A percentile compares a stretch with the other conserved stretches of the same genome.
phyloP scores from a whole-genome alignment of 2,888 invertebrate genomes.

The Chymomyza caudatula region DNA sequence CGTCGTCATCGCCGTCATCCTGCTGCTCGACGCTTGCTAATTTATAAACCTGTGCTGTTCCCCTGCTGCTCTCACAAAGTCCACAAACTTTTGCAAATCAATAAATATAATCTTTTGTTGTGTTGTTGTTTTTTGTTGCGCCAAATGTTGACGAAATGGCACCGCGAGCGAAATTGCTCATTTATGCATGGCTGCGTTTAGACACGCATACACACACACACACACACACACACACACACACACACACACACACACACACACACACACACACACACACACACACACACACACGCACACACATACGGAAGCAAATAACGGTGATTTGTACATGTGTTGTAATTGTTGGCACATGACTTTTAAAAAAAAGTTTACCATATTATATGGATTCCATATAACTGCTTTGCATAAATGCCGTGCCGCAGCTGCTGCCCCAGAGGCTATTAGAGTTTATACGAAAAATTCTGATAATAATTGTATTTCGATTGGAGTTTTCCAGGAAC shows the following conservation, averaged over 20 bases:
- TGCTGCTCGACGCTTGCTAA: conserved; percentile 54
- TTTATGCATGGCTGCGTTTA: conserved; percentile 68
- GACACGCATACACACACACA: conserved; percentile 34
- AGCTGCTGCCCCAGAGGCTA: neutral
- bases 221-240: conserved; percentile 11
- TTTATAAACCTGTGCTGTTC: conserved; percentile 56
- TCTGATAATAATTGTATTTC: neutral
- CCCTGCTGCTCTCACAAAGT: conserved; percentile 20
- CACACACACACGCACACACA: conserved; percentile 18
- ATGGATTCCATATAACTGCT: neutral
- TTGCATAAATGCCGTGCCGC: neutral
- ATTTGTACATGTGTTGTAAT: conserved; percentile 50
- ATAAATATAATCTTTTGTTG: conserved; percentile 53
- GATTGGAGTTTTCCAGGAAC: neutral
- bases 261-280: conserved; percentile 2
- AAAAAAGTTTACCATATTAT: conserved; percentile 19
- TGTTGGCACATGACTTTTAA: conserved; percentile 57
- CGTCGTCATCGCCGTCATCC: conserved; percentile 4
- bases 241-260: neutral
- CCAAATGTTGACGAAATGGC: conserved; percentile 67
- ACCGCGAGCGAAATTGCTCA: conserved; percentile 65
- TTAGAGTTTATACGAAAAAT: neutral
- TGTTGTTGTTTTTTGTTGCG: conserved; percentile 15
- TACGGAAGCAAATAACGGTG: conserved; percentile 14
- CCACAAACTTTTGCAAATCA: conserved; percentile 60